These are phyloP conservation scores for Drosophila mimica DNA, from an alignment of 2,888 invertebrate species.

Conservation along the genomic window DNA sequence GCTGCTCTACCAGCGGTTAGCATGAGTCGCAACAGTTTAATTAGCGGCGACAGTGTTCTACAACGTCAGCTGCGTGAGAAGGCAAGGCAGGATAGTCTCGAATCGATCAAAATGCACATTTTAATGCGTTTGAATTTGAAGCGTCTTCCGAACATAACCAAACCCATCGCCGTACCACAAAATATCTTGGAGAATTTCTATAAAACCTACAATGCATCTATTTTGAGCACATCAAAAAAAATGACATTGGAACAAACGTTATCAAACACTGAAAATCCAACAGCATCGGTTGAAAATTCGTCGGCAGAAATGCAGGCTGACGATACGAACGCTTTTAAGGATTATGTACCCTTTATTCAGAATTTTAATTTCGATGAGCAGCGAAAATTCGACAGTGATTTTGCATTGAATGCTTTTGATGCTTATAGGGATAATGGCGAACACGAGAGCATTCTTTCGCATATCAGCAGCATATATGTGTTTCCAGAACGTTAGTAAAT, in stretches of 20 bases:
- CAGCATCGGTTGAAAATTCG: constrained; percentile 18
- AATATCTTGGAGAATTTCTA: constrained; percentile 86
- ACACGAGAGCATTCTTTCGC: constrained; percentile 75
- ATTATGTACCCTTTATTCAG: constrained; percentile 33
- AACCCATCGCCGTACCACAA: constrained; percentile 87
- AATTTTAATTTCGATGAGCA: constrained; percentile 27
- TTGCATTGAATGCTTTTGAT: not conserved
- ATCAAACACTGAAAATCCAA: not conserved
- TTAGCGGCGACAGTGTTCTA: constrained; percentile 65
- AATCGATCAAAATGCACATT: constrained; percentile 88
- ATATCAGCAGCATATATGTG: constrained; percentile 83
- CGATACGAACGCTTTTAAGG: constrained; percentile 54
- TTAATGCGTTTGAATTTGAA: constrained; percentile 88
- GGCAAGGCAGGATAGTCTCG: constrained; percentile 87
- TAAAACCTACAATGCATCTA: constrained; percentile 72
- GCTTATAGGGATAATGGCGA: constrained; percentile 33
- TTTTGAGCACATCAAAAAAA: constrained; percentile 5
- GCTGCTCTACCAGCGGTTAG: constrained; percentile 33
- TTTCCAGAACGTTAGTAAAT: constrained; percentile 80
- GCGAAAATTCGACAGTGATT: constrained; percentile 13
- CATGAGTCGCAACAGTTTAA: constrained; percentile 65
- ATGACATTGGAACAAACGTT: not conserved
- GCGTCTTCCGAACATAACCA: constrained; percentile 88
- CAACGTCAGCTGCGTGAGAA: constrained; percentile 86
- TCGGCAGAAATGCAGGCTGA: constrained; percentile 72